Evolutionary conservation across 2,888 invertebrate genomes (phyloP).

Genomic region (Ormyrus pomaceus): DNA sequence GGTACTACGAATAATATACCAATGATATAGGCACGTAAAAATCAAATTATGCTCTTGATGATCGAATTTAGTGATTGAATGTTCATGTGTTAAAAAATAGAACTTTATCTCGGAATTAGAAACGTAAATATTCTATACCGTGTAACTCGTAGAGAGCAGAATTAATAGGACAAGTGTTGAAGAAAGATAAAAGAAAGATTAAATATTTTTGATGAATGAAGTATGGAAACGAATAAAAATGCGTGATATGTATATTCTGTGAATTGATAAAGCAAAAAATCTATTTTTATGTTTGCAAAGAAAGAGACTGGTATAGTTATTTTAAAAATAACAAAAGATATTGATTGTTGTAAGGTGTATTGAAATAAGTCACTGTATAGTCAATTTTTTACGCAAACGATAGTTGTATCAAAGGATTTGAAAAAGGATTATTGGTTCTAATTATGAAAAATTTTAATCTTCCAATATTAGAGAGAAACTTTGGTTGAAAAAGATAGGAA

Average conservation of each 20-base stretch:
- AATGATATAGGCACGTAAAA: constrained; percentile 13
- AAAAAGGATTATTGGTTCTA: constrained; percentile 7
- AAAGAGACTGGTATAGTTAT: constrained; percentile 64
- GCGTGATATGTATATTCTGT: constrained; percentile 69
- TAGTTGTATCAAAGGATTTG: constrained; percentile 32
- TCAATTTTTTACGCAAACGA: constrained; percentile 56
- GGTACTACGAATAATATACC: constrained; percentile 40
- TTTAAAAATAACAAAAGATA: constrained; percentile 58
- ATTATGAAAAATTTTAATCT: constrained; percentile 35
- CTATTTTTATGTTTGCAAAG: constrained; percentile 69
- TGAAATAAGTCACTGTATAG: constrained; percentile 59
- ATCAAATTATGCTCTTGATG: constrained; percentile 54
- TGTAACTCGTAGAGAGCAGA: constrained; percentile 24
- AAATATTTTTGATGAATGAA: constrained; percentile 65
- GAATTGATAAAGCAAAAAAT: constrained; percentile 64
- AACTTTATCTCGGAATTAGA: constrained; percentile 47
- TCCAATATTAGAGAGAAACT: background rate
- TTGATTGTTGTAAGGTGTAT: constrained; percentile 55
- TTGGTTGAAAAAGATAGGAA: constrained; percentile 3
- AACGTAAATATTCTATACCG: constrained; percentile 39
- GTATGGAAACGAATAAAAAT: constrained; percentile 57
- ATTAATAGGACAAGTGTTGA: constrained; percentile 29
- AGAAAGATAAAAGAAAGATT: constrained; percentile 45
- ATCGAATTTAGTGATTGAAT: constrained; percentile 50
- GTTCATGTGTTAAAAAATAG: constrained; percentile 52